Evolutionary conservation across 1,140 invertebrate species (phyloP).

Genomic region (Hylyphantes graminicola): DNA sequence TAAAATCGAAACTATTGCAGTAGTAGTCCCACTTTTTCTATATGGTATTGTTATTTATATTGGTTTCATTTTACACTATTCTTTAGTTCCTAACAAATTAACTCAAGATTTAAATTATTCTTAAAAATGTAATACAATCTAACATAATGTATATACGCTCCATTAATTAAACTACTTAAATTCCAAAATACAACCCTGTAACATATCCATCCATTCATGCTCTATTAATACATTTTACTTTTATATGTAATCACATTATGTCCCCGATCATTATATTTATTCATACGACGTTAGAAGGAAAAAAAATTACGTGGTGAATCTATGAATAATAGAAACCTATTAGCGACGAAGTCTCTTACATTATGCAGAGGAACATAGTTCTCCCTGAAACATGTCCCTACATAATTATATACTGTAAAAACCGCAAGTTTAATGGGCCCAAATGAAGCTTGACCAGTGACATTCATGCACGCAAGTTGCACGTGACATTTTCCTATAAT

Average conservation of each 20-base stretch:
- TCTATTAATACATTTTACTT: neutral
- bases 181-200: no score
- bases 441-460: constrained; percentile 19
- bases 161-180: no score
- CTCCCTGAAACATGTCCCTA: neutral
- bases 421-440: constrained; percentile 22
- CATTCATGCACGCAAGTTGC: neutral
- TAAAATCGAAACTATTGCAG: no score
- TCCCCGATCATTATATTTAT: constrained; percentile 11
- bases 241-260: constrained; percentile 22
- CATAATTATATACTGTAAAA: constrained; percentile 11
- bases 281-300: neutral
- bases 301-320: neutral
- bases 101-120: no score
- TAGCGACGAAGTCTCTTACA: constrained; percentile 22
- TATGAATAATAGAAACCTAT: constrained; percentile 25
- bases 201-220: no score
- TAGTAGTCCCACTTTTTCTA: no score
- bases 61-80: no score
- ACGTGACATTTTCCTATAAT: constrained; percentile 1
- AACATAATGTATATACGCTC: no score
- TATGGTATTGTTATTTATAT: no score
- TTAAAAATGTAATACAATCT: no score
- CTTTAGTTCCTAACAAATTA: no score
- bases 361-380: constrained; percentile 31